A percentile compares a stretch with the other conserved stretches of the same genome.
phyloP scores from a whole-genome alignment of 2,113 vertebrate genomes.

The Perccottus glenii region DNA sequence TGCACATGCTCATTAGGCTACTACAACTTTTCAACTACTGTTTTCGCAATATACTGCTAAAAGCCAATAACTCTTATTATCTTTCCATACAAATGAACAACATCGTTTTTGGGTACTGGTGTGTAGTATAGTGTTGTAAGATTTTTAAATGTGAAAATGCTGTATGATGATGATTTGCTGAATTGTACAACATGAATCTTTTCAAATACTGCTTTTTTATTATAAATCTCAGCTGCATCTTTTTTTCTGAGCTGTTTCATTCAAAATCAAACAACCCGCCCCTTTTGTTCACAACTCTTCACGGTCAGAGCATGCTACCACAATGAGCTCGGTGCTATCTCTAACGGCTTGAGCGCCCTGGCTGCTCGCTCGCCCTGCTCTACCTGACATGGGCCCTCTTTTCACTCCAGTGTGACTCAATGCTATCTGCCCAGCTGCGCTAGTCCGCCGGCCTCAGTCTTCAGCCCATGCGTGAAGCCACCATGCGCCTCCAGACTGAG shows the following conservation, averaged over 20 bases:
- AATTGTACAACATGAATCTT: no score
- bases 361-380: not conserved
- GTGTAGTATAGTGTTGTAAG: no score
- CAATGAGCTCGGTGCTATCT: not conserved
- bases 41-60: no score
- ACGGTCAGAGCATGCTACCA: conserved; percentile 12
- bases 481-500: conserved; percentile 4
- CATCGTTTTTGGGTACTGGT: no score
- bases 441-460: conserved; percentile 19
- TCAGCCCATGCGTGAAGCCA: conserved; percentile 26
- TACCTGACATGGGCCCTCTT: conserved; percentile 33
- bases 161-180: no score
- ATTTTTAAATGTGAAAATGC: no score
- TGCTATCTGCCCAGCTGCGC: conserved; percentile 57
- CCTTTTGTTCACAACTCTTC: conserved; percentile 13
- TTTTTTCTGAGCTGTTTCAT: not conserved
- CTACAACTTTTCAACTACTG: no score
- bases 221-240: no score
- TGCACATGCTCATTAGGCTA: no score
- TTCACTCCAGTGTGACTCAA: conserved; percentile 32
- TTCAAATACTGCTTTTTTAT: no score
- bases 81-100: no score
- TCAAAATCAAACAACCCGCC: not conserved
- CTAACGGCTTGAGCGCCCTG: not conserved
- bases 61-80: no score